A percentile compares a stretch with the other conserved stretches of the same genome.
phyloP scores from a whole-genome alignment of 2,113 vertebrate species.

The Callospermophilus lateralis region DNA sequence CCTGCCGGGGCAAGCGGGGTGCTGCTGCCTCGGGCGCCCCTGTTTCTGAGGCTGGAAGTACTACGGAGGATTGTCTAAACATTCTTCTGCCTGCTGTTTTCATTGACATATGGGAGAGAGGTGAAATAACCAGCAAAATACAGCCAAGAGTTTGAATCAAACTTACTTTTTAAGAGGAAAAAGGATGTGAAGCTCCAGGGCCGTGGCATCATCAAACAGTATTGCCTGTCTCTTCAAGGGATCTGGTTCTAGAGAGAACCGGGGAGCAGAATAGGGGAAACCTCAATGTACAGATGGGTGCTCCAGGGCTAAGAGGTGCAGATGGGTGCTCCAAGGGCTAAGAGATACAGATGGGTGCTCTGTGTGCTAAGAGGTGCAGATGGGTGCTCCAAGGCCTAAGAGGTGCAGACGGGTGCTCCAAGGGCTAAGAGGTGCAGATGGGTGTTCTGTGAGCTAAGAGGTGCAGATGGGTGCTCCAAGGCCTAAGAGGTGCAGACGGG shows the following conservation, averaged over 20 bases:
- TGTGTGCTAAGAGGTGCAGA: too few relatives aligned
- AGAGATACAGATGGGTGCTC: neutral
- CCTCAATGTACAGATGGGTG: too few relatives aligned
- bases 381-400: too few relatives aligned
- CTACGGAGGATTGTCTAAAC: conserved; percentile 44
- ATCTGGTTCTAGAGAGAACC: neutral
- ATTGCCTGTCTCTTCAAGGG: neutral
- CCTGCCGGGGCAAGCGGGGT: neutral
- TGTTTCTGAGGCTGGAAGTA: conserved; percentile 22
- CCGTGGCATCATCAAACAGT: neutral
- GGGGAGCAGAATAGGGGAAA: neutral
- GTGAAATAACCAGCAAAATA: conserved; percentile 57
- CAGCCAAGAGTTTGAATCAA: conserved; percentile 18
- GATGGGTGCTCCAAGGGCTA: neutral
- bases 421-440: too few relatives aligned
- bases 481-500: too few relatives aligned
- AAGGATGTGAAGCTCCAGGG: neutral
- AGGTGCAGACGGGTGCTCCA: too few relatives aligned
- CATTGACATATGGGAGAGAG: conserved; percentile 6
- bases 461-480: too few relatives aligned
- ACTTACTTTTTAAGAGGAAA: neutral
- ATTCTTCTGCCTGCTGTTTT: conserved; percentile 44
- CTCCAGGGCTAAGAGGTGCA: neutral
- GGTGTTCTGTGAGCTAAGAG: too few relatives aligned
- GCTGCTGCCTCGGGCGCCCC: neutral